Conservation (phyloP, 2,888 invertebrate genomes). For the Ischnura elegans region DNA sequence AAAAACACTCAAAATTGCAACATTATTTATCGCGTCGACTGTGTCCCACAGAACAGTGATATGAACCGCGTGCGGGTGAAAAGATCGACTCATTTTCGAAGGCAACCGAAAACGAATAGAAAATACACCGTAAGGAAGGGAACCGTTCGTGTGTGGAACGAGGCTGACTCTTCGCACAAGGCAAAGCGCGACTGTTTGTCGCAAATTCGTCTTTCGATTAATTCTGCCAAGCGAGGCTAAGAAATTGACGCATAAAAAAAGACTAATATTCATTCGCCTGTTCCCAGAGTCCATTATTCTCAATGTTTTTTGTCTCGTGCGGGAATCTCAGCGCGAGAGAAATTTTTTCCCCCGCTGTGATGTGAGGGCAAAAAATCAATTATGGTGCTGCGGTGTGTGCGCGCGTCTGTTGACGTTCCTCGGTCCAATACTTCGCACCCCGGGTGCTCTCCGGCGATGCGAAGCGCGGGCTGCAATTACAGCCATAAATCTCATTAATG, state of each 20-base stretch:
- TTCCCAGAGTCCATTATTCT: background rate
- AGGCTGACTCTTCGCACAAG: too few relatives aligned
- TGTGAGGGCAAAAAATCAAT: constrained; percentile 1
- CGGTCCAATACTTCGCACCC: background rate
- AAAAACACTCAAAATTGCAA: too few relatives aligned
- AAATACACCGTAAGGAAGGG: too few relatives aligned
- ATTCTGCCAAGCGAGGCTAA: background rate
- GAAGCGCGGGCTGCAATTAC: background rate
- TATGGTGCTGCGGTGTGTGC: background rate
- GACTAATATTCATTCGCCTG: background rate
- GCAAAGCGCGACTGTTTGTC: too few relatives aligned
- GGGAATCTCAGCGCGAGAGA: background rate
- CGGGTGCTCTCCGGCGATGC: background rate
- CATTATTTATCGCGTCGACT: too few relatives aligned
- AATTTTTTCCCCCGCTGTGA: background rate
- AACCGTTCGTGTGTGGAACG: too few relatives aligned
- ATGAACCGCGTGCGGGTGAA: too few relatives aligned
- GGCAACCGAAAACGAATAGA: too few relatives aligned
- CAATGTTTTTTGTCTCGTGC: background rate
- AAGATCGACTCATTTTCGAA: too few relatives aligned
- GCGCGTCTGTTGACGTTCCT: background rate
- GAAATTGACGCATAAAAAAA: background rate
- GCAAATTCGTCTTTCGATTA: background rate
- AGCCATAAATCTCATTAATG: background rate
- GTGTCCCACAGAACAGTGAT: too few relatives aligned